Conservation (phyloP, 2,113 vertebrate species). For the Aptenodytes patagonicus region DNA sequence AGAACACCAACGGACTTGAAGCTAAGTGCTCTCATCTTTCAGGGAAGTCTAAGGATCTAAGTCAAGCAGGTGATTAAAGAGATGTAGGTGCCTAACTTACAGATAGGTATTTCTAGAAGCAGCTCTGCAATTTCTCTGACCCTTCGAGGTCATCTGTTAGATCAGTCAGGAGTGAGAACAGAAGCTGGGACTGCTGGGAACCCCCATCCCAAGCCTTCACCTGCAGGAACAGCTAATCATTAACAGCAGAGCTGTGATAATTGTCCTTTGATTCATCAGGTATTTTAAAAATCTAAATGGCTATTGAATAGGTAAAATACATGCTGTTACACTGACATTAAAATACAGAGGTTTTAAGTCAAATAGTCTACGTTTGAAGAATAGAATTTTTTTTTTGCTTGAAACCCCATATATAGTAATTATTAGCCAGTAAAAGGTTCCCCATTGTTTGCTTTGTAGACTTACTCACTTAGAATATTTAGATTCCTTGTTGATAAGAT, state of each 20-base stretch:
- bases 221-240: not conserved
- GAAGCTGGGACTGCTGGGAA: not conserved
- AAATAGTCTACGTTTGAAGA: not conserved
- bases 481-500: not conserved
- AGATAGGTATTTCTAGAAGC: not conserved
- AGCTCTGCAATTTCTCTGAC: not conserved
- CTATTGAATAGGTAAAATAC: not conserved
- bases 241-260: not conserved
- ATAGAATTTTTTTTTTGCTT: not conserved
- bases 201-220: not conserved
- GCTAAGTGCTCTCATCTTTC: conserved; percentile 13
- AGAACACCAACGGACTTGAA: conserved; percentile 1
- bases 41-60: not conserved
- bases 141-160: not conserved
- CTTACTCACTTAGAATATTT: not conserved
- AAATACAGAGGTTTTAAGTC: not conserved
- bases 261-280: not conserved
- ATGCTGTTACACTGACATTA: not conserved
- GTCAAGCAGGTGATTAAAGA: conserved; percentile 3
- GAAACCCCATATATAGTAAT: not conserved
- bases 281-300: not conserved
- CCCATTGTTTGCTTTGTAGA: not conserved
- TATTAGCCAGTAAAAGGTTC: not conserved
- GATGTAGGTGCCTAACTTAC: not conserved
- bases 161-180: not conserved